Conservation (phyloP, 2,888 invertebrate species). For the Nephrotoma appendiculata region DNA sequence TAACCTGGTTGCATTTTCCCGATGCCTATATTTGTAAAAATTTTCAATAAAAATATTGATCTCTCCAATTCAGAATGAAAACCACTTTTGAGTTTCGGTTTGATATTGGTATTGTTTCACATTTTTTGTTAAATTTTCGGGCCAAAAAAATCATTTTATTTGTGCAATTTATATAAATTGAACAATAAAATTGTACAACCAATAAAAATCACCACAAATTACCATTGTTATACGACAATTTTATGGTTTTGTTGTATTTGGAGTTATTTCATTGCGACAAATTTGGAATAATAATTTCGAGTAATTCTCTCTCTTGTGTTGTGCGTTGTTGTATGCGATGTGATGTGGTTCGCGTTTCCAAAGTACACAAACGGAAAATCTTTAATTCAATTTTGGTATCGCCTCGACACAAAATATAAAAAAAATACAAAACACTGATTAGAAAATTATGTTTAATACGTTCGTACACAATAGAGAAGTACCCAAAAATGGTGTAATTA, state of each 20-base stretch:
- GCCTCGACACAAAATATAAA: background rate
- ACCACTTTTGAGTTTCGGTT: background rate
- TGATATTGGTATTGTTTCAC: background rate
- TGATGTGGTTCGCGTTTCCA: background rate
- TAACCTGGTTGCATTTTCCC: background rate
- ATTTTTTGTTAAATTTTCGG: background rate
- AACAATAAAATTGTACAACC: background rate
- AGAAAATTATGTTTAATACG: background rate
- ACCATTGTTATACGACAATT: background rate
- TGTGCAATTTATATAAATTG: background rate
- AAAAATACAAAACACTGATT: background rate
- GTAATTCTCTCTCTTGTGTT: background rate
- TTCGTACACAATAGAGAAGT: background rate
- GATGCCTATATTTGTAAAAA: background rate
- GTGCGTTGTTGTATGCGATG: background rate
- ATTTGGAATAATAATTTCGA: background rate
- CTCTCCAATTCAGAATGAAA: background rate
- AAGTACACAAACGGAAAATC: background rate
- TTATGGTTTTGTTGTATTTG: background rate
- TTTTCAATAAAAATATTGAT: background rate
- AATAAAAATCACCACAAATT: background rate
- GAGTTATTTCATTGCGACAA: background rate
- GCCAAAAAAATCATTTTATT: background rate
- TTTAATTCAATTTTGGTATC: background rate
- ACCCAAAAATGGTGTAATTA: background rate